A percentile compares a stretch with the other conserved stretches of the same genome.
Evolutionary conservation across 2,797 vertebrate genomes (phyloP).

Genomic region (Loris lydekkerianus): DNA sequence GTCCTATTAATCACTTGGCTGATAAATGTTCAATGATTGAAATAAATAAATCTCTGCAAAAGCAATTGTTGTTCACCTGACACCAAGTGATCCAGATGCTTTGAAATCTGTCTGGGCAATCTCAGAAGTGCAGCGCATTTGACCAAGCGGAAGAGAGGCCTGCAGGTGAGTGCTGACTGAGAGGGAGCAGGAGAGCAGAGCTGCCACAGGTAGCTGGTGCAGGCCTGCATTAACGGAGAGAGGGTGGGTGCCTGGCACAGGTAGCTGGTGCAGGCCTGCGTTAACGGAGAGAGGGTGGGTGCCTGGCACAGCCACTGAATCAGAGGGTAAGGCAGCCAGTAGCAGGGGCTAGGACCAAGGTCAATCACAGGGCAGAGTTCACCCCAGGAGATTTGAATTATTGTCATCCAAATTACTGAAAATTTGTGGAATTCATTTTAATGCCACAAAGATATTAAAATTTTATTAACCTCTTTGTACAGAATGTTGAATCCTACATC

Average conservation of each 20-base stretch:
- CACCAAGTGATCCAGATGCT: background rate
- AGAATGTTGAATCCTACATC: background rate
- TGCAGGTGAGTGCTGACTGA: background rate
- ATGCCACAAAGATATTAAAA: constrained; percentile 19
- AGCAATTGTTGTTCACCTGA: background rate
- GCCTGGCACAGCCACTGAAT: background rate
- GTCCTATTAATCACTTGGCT: constrained; percentile 25
- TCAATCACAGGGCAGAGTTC: background rate
- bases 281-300: background rate
- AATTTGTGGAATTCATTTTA: background rate
- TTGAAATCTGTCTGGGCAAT: background rate
- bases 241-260: background rate
- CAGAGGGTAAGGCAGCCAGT: background rate
- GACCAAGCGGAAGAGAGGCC: background rate
- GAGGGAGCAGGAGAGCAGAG: background rate
- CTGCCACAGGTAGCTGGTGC: background rate
- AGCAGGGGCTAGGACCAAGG: background rate
- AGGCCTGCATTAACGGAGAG: background rate
- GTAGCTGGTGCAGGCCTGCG: background rate
- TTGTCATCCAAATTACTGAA: constrained; percentile 1
- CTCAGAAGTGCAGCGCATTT: background rate
- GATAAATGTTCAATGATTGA: background rate
- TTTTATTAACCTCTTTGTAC: constrained; percentile 42
- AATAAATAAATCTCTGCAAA: constrained; percentile 21
- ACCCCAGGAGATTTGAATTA: background rate